Base-by-base conservation (phyloP, 2,797 vertebrate species). In the Syngnathus acus region DNA sequence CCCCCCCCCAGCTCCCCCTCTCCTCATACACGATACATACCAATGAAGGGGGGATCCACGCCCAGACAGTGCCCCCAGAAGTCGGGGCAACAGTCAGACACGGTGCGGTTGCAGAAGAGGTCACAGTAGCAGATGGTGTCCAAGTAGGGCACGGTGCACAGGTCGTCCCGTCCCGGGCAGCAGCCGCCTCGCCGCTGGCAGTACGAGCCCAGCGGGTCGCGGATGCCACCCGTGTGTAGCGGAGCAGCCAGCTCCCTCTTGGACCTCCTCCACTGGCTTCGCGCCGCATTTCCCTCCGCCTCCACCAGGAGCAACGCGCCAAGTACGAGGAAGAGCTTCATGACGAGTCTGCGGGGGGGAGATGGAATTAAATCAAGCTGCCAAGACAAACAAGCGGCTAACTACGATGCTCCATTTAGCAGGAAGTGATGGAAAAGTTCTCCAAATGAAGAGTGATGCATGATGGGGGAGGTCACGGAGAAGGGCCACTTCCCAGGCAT, bases 41-140 rank as follows among this genome's bases (percentile, higher is more conserved):
- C 86, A 59, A 88, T 89, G 53, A 75, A 82, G 39, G 91, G 91
- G 0, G 90, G 87, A 40, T 73, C 47, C 4, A 88, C 62, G 9
- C 90, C 90, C 10, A 92, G 86, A 82, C 97, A 99, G 80, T 93
- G 94, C 1, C 90, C 87, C 97, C 97, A 99, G 90, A 98, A 99
- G 84, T 99, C 97, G 0, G 97, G 97, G 85, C 97, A 99, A 90
- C 97, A 99, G 86, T 99, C 97, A 0, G 96, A 94, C 19, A 99
- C 54, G 0, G 95, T 98, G 74, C 97, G 93, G 90, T 99, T 99
- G 88, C 97, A 99, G 91, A 99, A 99, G 69, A 97, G 89, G 86
- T 98, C 97, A 1, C 97, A 99, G 91, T 99, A 99, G 83, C 96
- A 99, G 82, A 97, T 94, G 37, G 94, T 94, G 73, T 96, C 96